Evolutionary conservation across 2,113 vertebrate species (phyloP).

Genomic region (Zosterops japonicus): DNA sequence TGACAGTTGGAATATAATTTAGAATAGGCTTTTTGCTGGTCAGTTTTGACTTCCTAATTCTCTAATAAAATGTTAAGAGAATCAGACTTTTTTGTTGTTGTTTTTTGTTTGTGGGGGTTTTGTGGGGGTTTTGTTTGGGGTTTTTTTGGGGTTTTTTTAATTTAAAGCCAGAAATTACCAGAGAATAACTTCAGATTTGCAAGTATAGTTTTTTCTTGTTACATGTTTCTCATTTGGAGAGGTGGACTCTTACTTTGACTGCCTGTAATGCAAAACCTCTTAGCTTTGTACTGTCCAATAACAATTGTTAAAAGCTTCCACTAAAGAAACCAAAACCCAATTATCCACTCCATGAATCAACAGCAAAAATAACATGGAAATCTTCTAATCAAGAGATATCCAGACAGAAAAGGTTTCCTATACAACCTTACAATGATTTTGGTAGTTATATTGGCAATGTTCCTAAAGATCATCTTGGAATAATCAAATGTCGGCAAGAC

Average conservation of each 20-base stretch:
- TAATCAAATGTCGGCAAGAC: not conserved
- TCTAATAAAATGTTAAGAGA: not conserved
- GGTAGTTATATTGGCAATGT: slow-evolving; percentile 12
- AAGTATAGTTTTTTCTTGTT: not conserved
- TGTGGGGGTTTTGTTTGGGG: too few species aligned
- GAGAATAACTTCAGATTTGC: not conserved
- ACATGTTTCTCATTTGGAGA: not conserved
- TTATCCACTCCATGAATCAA: slow-evolving; percentile 5
- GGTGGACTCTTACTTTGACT: not conserved
- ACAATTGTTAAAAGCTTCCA: not conserved
- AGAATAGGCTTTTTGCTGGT: not conserved
- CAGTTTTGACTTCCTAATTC: not conserved
- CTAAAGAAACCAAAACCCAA: slow-evolving; percentile 1
- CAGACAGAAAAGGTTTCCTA: slow-evolving; percentile 33
- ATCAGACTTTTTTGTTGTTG: not conserved
- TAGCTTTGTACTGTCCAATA: not conserved
- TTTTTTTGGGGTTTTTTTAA: not conserved
- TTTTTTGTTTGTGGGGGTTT: too few species aligned
- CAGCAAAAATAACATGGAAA: not conserved
- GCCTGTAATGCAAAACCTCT: not conserved
- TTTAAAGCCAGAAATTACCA: not conserved
- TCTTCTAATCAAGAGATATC: slow-evolving; percentile 20
- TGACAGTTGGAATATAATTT: not conserved
- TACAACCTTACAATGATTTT: not conserved
- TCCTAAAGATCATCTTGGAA: slow-evolving; percentile 33